Base-by-base conservation (phyloP, 2,888 invertebrate genomes). In the Thymelicus lineola region DNA sequence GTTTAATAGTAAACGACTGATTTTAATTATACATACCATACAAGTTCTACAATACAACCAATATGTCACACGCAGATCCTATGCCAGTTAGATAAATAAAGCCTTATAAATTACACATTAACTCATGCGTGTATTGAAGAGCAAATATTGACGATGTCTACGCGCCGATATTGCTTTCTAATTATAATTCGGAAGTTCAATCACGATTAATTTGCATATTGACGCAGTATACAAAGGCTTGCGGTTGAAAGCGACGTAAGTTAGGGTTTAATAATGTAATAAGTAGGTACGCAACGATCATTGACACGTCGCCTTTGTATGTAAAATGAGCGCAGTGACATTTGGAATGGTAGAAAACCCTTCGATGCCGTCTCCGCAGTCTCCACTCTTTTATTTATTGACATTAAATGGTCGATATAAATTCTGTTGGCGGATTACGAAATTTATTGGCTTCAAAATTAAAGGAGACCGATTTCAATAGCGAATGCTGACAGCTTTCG, bases 401-500 rank as follows among this genome's bases (percentile, higher is more conserved):
- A 89, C 92, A 85, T 90, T 91, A 91, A 92, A 91, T 90, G 87
- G 90, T 79, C 88, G 90, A 91, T 91, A 91, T 91, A 91, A 90
- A 92, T 91, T 90, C 90, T 83, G 82, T 83, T 90, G 92, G 91
- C 91, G 89, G 90, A 91, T 93, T 91, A 90, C 91, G 82, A 91
- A 90, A 91, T 93, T 92, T 91, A 93, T 91, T 91, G 88, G 87
- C 84, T 86, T 93, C 87, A 89, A 91, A 93, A 92, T 91, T 92
- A 91, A 93, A 92, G 82, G 90, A 88, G 89, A 87, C 92, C 92
- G 92, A 91, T 90, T 91, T 92, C 91, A 92, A 92, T 91, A 89
- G 91, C 80, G 84, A 85, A 82, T 79, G 82, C 79, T 90, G 91
- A 91, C 91, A 88, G 86, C 81, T 81, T 86, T 85, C 89, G 84